Base-by-base conservation (phyloP, 23 tunicate species). In the Halocynthia aurantium region DNA sequence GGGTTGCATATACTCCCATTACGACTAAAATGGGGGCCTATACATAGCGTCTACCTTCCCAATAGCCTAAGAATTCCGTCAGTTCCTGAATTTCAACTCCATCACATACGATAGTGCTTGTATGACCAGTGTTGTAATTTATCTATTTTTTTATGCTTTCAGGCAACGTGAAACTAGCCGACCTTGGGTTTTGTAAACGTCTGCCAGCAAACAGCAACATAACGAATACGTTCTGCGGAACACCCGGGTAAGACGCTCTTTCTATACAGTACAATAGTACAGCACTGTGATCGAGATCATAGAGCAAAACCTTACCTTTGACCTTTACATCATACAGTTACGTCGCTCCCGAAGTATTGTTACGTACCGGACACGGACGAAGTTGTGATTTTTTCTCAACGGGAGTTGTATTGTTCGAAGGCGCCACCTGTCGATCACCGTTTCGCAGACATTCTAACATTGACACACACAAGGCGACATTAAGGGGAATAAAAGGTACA, bases 401-500 rank as follows among this genome's bases (percentile, higher is more conserved):
- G 64, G 93, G 93, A 15, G 93, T 87, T 15, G 93, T 87, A 7
- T 10, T 81, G 6, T 87, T 76, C 61, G 93, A 87, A 68, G 20
- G 63, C 11, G 50, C 85, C 31, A 81, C 86, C 13, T 87, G 93
- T 61, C 83, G 86, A 15, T 87, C 93, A n/a, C 93, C 93, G 69
- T 87, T 87, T 55, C 83, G 93, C 10, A 67, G 93, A 22, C 72
- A 57, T 55, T 67, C 86, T 9, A 50, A 54, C 13, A 57, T 82
- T n/a, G 93, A 87, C 57, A 87, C 93, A 6, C 73, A 87, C 63
- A 77, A 72, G 31, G 93, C 93, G 13, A 87, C 93, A 7, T 57
- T 87, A 12, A 68, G 85, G 8, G 93, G 93, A 70, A 87, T 87
- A 55, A 82, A 81, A 77, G 93, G 93, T 87, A 61, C 50, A 31